Percentiles rank a stretch among this genome's conserved stretches.
Conservation (phyloP, 1,140 invertebrate species). For the Phenacoccus solenopsis region DNA sequence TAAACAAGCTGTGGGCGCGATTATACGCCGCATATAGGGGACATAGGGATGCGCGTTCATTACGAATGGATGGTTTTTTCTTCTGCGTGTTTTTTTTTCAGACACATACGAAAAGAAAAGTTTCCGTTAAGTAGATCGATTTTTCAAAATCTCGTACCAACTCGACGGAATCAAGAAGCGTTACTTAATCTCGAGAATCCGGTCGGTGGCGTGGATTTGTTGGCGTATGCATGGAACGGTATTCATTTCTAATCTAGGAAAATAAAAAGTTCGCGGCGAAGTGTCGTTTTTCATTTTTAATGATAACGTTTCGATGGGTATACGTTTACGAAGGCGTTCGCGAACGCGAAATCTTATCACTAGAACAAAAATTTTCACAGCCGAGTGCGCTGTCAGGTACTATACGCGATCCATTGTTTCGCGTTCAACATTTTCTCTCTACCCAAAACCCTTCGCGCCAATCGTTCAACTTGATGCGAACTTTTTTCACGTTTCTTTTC, state of each 20-base stretch:
- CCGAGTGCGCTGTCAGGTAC: neutral
- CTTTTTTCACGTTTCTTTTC: neutral
- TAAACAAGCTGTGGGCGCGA: neutral
- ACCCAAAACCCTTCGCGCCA: neutral
- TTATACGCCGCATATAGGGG: neutral
- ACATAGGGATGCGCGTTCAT: neutral
- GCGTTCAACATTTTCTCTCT: neutral
- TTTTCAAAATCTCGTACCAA: neutral
- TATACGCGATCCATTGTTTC: neutral
- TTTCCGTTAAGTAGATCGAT: neutral
- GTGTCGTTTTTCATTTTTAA: neutral
- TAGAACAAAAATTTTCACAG: neutral
- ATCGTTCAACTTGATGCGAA: neutral
- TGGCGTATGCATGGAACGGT: neutral
- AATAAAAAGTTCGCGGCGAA: neutral
- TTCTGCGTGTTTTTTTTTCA: neutral
- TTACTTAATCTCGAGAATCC: neutral
- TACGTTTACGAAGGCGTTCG: too few relatives aligned
- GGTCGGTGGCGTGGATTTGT: too few relatives aligned
- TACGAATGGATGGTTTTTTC: neutral
- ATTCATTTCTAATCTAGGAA: neutral
- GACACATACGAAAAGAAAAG: neutral
- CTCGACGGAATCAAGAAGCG: neutral
- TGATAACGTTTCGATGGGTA: neutral
- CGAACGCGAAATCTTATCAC: neutral